Base-by-base conservation (phyloP, 1,140 invertebrate genomes). In the Drosophila grimshawi region DNA sequence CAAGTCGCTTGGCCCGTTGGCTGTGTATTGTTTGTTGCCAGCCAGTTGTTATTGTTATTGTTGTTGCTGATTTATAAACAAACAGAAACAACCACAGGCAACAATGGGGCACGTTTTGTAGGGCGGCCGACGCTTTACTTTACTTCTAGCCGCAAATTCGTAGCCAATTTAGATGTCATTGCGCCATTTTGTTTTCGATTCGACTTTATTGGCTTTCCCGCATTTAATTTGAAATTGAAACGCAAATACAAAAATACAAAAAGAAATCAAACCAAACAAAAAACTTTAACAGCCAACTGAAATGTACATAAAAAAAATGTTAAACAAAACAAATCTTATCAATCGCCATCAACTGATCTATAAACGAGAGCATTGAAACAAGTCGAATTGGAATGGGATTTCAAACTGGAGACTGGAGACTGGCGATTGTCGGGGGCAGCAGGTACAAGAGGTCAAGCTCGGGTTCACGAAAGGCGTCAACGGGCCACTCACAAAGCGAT, bases 121-220 rank as follows among this genome's bases (percentile, higher is more conserved):
- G 71, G 71, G 71, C 65, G 51, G 61, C 29, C 60, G 43, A 29
- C 8, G 60, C 30, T 64, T 41, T 57, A 53, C 19, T 48, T 60
- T 61, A 37, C 39, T 76, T 71, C 53, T 71, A 62, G 59, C 55
- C 67, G 52, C 66, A 57, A 76, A 76, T 71, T 76, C 73, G 73
- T 71, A 76, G 61, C 73, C 73, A 76, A 76, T 86, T 86, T 86
- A 88, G 88, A 86, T 88, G 83, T 77, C 83, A 86, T 88, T 86
- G 79, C 82, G 79, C 68, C 83, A 86, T 86, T 82, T 76, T 64
- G 71, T 68, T 68, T 74, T 37, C 19, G 60, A 49, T 49, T 68
- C 55, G 55, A 56, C 70, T 76, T 55, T 41, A 69, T 71, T 76
- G 69, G 65, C 76, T 78, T 68, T 69, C 67, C 55, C 55, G 68